Evolutionary conservation across 2,797 vertebrate genomes (phyloP), one percentile per base, ranked within the genome.

Genomic region (Clarias laeviceps): DNA sequence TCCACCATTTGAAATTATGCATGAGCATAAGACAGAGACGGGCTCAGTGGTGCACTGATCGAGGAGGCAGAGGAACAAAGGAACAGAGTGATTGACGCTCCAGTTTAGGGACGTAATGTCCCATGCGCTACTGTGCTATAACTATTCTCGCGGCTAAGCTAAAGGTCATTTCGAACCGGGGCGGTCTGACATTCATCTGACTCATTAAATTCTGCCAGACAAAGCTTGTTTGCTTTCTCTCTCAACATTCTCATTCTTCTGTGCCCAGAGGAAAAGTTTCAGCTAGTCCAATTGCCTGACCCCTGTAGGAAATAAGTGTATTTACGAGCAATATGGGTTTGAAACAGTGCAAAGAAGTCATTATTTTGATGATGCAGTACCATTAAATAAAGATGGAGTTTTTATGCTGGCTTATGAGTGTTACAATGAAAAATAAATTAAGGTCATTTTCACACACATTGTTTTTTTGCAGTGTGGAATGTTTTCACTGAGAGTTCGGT

Each of bases 41-140:
- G 57, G 69, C 86, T 83, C 76, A 68, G 70, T 20, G 82, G 66
- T 78, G 69, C 20, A 22, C 34, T 68, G 54, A 77, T 81, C 45
- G 79, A 81, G 82, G 78, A 72, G 77, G 66, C 76, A 73, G 74
- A 86, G 77, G 68, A 83, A 81, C 82, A 85, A 78, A 87, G 78
- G 76, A 86, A 87, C 81, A 82, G 68, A 72, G 76, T 88, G 86
- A 88, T 88, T 88, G 88, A 83, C 88, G 84, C 74, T 77, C 56
- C 34, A 64, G 77, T 83, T 88, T 84, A 83, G 59, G 66, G 85
- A 88, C 57, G 56, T 76, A 81, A 83, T 40, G 29, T 89, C 77
- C 65, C 70, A 85, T 77, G 83, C 56, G 40, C 85, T 83, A 27
- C 73, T 64, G 77, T 82, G 82, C 82, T 72, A 24, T 76, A 86